A percentile compares a stretch with the other conserved stretches of the same genome.
Conservation (phyloP, 1,140 invertebrate genomes). For the Apis laboriosa region DNA sequence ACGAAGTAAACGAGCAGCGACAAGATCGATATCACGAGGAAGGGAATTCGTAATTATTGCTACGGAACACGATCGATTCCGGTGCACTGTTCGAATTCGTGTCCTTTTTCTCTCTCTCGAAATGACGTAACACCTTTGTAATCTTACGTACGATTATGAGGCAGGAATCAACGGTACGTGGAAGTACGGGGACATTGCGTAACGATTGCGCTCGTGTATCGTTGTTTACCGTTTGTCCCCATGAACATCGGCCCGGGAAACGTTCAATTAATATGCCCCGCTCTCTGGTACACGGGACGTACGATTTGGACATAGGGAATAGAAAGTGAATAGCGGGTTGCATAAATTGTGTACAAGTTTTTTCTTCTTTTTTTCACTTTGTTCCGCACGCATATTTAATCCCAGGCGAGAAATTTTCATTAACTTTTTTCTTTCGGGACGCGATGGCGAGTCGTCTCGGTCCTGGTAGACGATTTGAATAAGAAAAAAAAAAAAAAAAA, state of each 20-base stretch:
- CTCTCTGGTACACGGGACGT: constrained; percentile 13
- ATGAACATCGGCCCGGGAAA: constrained; percentile 50
- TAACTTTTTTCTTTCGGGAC: not conserved
- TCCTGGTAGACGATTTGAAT: not conserved
- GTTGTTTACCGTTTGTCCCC: constrained; percentile 47
- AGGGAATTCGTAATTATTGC: constrained; percentile 26
- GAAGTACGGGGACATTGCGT: constrained; percentile 48
- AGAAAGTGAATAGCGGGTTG: constrained; percentile 50
- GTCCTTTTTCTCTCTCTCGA: not conserved
- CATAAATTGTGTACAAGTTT: constrained; percentile 42
- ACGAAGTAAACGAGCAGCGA: not conserved
- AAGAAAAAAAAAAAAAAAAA: not conserved
- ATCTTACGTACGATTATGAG: constrained; percentile 30
- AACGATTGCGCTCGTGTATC: constrained; percentile 57
- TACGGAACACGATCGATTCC: not conserved
- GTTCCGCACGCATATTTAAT: not conserved
- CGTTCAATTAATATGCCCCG: constrained; percentile 55
- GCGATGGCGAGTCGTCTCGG: not conserved
- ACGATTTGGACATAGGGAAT: constrained; percentile 56
- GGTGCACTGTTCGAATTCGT: not conserved
- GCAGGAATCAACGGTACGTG: constrained; percentile 50
- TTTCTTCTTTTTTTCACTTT: no score
- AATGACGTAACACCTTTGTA: constrained; percentile 36
- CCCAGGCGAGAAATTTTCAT: not conserved
- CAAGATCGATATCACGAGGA: not conserved